Conservation (phyloP, 2,113 vertebrate genomes). For the Pavo muticus region DNA sequence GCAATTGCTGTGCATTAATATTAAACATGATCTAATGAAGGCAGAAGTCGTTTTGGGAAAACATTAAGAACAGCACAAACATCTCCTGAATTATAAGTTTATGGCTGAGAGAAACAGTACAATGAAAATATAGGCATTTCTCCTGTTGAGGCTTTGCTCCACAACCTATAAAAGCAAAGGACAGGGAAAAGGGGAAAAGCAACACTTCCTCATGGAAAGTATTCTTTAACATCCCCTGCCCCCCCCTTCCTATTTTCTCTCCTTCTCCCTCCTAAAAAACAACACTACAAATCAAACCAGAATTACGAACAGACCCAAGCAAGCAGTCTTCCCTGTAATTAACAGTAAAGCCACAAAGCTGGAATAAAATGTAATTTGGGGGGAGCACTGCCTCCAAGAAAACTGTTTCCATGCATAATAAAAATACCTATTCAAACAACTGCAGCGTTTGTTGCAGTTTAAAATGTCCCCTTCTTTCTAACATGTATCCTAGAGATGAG, state of each 20-base stretch:
- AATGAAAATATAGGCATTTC: conserved; percentile 51
- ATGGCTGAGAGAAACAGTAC: conserved; percentile 31
- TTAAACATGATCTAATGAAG: conserved; percentile 73
- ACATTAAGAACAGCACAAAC: conserved; percentile 57
- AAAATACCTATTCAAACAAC: background rate
- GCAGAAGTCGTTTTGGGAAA: conserved; percentile 76
- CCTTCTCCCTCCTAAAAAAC: too few species aligned
- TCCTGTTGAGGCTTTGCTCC: conserved; percentile 1
- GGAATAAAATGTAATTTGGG: background rate
- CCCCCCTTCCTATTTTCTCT: background rate
- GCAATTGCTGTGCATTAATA: conserved; percentile 73
- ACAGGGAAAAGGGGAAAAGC: background rate
- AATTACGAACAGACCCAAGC: background rate
- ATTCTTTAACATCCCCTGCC: background rate
- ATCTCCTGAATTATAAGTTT: conserved; percentile 71
- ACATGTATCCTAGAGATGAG: background rate
- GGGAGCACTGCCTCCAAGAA: background rate
- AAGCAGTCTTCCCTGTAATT: background rate
- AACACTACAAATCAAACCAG: background rate
- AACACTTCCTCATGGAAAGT: background rate
- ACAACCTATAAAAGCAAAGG: background rate
- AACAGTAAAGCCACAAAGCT: background rate
- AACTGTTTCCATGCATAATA: background rate
- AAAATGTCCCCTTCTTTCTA: background rate
- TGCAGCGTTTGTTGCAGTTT: background rate